Evolutionary conservation across 2,113 vertebrate genomes (phyloP).

Genomic region (Thermophis baileyi): DNA sequence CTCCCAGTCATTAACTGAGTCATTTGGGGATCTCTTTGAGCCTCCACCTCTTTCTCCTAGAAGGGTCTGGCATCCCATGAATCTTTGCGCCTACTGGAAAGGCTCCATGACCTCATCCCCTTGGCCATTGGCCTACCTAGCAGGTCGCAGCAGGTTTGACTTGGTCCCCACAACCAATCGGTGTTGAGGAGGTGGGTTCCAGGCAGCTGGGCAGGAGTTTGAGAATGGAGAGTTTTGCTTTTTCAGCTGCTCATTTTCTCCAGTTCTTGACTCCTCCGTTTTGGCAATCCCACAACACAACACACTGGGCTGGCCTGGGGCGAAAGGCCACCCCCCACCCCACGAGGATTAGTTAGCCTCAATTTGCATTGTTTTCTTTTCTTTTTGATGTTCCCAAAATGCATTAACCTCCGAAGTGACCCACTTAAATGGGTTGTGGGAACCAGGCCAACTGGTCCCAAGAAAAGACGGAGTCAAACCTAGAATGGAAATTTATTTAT

Average conservation of each 20-base stretch:
- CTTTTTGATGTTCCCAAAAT: neutral
- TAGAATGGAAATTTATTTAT: neutral
- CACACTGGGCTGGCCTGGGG: neutral
- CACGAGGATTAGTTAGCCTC: neutral
- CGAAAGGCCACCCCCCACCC: neutral
- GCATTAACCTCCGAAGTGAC: neutral
- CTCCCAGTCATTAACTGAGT: neutral
- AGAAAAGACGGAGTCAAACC: neutral
- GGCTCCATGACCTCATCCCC: neutral
- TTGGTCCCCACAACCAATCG: neutral
- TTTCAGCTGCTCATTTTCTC: neutral
- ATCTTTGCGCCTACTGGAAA: neutral
- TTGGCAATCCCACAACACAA: neutral
- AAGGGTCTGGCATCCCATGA: neutral
- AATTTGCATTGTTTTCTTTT: neutral
- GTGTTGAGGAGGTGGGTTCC: neutral
- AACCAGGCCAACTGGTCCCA: neutral
- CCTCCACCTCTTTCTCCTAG: neutral
- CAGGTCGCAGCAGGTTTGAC: neutral
- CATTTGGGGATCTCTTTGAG: neutral
- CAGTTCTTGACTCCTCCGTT: neutral
- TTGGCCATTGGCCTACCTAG: neutral
- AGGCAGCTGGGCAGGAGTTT: neutral
- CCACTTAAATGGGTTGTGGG: neutral
- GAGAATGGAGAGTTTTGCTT: neutral